Conservation (phyloP, 2,888 invertebrate species). For the Tortricodes alternella region DNA sequence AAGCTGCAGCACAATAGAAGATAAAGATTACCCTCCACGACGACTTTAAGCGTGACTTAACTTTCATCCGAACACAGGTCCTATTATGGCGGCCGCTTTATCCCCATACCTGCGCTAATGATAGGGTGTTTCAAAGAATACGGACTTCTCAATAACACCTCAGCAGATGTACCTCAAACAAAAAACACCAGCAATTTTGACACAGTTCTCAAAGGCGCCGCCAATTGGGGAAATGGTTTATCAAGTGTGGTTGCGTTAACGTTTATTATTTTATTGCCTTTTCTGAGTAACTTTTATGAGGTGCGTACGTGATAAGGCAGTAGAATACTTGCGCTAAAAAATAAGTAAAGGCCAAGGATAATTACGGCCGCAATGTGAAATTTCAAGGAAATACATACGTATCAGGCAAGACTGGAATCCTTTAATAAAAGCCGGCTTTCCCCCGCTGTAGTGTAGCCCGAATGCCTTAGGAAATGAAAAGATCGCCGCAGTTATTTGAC, state of each 20-base stretch:
- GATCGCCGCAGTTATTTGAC: constrained; percentile 28
- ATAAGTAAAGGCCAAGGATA: constrained; percentile 23
- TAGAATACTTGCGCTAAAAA: constrained; percentile 7
- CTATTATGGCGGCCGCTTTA: constrained; percentile 48
- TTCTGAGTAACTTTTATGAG: constrained; percentile 4
- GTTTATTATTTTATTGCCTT: constrained; percentile 54
- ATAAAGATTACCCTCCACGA: constrained; percentile 29
- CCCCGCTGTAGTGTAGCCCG: not conserved
- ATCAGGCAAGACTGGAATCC: constrained; percentile 10
- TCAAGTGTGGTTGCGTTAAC: constrained; percentile 42
- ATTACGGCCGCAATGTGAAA: constrained; percentile 21
- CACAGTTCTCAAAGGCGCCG: constrained; percentile 48
- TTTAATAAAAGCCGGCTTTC: constrained; percentile 20
- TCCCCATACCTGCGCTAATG: constrained; percentile 70
- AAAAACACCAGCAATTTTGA: constrained; percentile 46
- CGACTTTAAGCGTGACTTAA: constrained; percentile 42
- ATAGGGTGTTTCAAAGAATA: constrained; percentile 58
- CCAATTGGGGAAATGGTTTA: constrained; percentile 58
- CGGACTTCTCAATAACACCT: constrained; percentile 66
- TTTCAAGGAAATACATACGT: constrained; percentile 5
- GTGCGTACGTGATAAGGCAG: constrained; percentile 12
- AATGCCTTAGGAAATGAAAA: constrained; percentile 28
- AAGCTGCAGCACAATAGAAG: constrained; percentile 39
- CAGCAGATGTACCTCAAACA: constrained; percentile 47
- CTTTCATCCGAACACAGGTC: constrained; percentile 53